Conservation (phyloP, 2,797 vertebrate species). For the Gallirallus australis region DNA sequence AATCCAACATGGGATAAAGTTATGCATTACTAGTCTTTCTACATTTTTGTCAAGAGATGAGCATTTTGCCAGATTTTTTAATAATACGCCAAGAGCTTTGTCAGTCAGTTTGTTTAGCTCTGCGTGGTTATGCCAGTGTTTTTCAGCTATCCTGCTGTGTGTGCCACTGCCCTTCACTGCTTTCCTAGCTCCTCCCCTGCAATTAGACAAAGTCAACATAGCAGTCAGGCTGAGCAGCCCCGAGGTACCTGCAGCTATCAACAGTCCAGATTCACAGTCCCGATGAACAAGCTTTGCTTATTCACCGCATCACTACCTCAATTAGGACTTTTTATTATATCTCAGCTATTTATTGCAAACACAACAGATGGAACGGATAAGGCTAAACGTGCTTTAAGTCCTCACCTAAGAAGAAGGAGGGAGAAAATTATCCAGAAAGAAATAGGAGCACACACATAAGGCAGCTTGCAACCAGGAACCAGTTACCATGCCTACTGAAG, state of each 20-base stretch:
- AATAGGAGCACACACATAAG: slow-evolving; percentile 65
- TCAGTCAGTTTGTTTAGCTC: slow-evolving; percentile 78
- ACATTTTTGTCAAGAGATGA: slow-evolving; percentile 80
- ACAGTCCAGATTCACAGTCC: slow-evolving; percentile 69
- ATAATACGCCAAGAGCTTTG: slow-evolving; percentile 75
- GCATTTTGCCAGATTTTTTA: slow-evolving; percentile 79
- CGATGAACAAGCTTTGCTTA: slow-evolving; percentile 70
- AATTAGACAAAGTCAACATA: slow-evolving; percentile 99
- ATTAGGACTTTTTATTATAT: slow-evolving; percentile 74
- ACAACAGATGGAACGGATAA: slow-evolving; percentile 78
- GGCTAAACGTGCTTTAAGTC: slow-evolving; percentile 57
- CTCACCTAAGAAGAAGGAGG: slow-evolving; percentile 28
- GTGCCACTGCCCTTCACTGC: slow-evolving; percentile 75
- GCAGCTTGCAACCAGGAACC: slow-evolving; percentile 75
- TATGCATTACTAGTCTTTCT: slow-evolving; percentile 78
- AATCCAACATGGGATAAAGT: slow-evolving; percentile 81
- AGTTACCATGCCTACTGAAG: slow-evolving; percentile 86
- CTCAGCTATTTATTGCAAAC: slow-evolving; percentile 75
- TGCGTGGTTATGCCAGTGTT: slow-evolving; percentile 73
- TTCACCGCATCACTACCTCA: slow-evolving; percentile 70
- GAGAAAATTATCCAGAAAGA: slow-evolving; percentile 62
- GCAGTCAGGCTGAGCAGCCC: slow-evolving; percentile 80
- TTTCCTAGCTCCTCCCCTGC: slow-evolving; percentile 90
- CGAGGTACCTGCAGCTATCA: slow-evolving; percentile 86
- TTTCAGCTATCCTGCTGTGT: slow-evolving; percentile 77